Percentiles rank a stretch among this genome's conserved stretches.
phyloP scores from a whole-genome alignment of 2,888 invertebrate species.

The Neria commutata region DNA sequence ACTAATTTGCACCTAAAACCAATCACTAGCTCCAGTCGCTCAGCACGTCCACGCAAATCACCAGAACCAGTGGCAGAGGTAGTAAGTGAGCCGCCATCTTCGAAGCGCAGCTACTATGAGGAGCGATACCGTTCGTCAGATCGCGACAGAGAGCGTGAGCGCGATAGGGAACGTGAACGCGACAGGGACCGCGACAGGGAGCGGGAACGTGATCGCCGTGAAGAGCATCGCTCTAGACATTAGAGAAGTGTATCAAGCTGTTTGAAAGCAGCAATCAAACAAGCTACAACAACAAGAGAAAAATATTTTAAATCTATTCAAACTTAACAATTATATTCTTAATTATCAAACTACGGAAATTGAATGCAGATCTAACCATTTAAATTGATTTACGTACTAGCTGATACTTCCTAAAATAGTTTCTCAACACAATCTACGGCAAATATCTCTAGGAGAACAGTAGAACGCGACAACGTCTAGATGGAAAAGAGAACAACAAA shows the following conservation, averaged over 20 bases:
- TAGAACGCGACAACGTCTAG: slow-evolving; percentile 14
- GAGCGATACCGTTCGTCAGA: slow-evolving; percentile 80
- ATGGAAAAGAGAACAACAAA: not conserved
- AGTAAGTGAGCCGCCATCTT: slow-evolving; percentile 58
- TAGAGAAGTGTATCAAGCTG: slow-evolving; percentile 49
- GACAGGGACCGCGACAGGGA: slow-evolving; percentile 70
- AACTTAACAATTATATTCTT: slow-evolving; percentile 15
- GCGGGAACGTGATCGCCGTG: slow-evolving; percentile 70
- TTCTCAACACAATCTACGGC: not conserved
- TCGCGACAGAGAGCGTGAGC: slow-evolving; percentile 71
- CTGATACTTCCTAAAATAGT: slow-evolving; percentile 12
- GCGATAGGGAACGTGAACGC: slow-evolving; percentile 70
- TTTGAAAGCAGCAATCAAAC: slow-evolving; percentile 28
- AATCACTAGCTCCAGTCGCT: slow-evolving; percentile 53
- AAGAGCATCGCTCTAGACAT: slow-evolving; percentile 75
- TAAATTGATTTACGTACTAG: slow-evolving; percentile 7
- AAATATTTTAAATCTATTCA: slow-evolving; percentile 2
- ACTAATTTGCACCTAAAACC: not conserved
- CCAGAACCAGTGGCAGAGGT: slow-evolving; percentile 63
- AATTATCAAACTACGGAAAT: slow-evolving; percentile 13
- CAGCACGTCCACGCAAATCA: slow-evolving; percentile 65
- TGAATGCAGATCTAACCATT: slow-evolving; percentile 18
- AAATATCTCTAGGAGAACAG: not conserved
- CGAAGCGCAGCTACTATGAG: slow-evolving; percentile 74
- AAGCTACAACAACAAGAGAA: slow-evolving; percentile 14